These are phyloP conservation scores for Poeciliopsis turneri DNA, from an alignment of 2,797 vertebrate species.

Conservation along the genomic window DNA sequence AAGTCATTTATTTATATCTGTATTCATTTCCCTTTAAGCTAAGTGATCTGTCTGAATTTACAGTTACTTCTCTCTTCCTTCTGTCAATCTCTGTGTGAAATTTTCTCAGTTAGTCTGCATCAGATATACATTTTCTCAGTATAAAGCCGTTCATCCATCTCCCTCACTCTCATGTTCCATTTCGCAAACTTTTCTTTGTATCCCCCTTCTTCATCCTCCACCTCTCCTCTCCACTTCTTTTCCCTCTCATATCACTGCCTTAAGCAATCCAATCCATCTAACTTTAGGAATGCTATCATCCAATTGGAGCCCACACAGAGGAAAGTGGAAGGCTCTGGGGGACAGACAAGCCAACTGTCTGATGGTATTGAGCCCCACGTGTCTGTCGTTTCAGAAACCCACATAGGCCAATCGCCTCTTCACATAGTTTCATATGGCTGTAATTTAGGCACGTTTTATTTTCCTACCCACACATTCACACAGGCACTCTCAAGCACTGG, in stretches of 20 bases:
- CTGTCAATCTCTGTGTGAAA: constrained; percentile 41
- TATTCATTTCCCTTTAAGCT: constrained; percentile 66
- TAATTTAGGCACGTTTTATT: constrained; percentile 43
- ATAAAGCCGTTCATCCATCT: constrained; percentile 53
- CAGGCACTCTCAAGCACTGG: constrained; percentile 1
- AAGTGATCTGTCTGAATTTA: constrained; percentile 73
- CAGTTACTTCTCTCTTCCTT: constrained; percentile 46
- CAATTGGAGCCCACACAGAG: constrained; percentile 72
- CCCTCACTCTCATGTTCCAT: constrained; percentile 59
- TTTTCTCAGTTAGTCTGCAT: constrained; percentile 61
- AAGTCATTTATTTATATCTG: constrained; percentile 71
- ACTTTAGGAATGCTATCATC: constrained; percentile 74
- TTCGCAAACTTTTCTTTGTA: constrained; percentile 45
- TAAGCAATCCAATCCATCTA: constrained; percentile 72
- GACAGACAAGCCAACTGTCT: constrained; percentile 65
- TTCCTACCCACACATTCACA: constrained; percentile 23
- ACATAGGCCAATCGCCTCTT: constrained; percentile 61
- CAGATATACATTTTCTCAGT: constrained; percentile 58
- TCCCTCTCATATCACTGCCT: constrained; percentile 56
- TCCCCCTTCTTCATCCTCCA: constrained; percentile 22
- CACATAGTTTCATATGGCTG: constrained; percentile 60
- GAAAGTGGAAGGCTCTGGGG: constrained; percentile 73
- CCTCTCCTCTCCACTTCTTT: constrained; percentile 32
- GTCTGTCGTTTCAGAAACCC: constrained; percentile 69
- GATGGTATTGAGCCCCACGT: constrained; percentile 78